Conservation (phyloP, 2,113 vertebrate species). For the Eretmochelys imbricata region DNA sequence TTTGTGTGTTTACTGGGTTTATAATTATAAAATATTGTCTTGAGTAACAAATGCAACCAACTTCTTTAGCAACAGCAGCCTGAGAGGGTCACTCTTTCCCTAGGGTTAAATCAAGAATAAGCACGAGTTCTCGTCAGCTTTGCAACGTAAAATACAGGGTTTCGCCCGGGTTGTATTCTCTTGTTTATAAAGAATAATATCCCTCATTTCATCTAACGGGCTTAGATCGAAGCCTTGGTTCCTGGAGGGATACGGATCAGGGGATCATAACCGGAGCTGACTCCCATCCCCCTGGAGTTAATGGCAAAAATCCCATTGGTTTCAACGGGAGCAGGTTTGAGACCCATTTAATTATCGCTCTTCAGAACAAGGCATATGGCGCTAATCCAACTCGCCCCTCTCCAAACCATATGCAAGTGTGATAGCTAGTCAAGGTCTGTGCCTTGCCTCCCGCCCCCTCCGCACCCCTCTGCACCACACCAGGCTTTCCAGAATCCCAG, state of each 20-base stretch:
- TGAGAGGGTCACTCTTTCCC: neutral
- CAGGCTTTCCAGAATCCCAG: too few relatives aligned
- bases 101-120: neutral
- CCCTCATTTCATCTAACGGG: neutral
- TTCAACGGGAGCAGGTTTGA: neutral
- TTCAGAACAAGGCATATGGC: neutral
- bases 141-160: neutral
- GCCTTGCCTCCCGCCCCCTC: neutral
- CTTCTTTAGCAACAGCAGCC: neutral
- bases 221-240: neutral
- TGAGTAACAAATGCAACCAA: neutral
- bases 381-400: neutral
- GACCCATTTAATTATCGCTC: neutral
- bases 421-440: neutral
- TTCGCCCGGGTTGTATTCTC: neutral
- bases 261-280: neutral
- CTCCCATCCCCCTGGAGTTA: too few relatives aligned
- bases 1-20: neutral
- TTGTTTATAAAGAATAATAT: neutral
- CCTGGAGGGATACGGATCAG: neutral
- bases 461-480: too few relatives aligned
- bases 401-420: neutral
- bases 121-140: neutral
- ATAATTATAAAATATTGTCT: neutral
- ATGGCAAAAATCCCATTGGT: neutral